phyloP scores from a whole-genome alignment of 2,797 vertebrate genomes.

The Podarcis lilfordi region DNA sequence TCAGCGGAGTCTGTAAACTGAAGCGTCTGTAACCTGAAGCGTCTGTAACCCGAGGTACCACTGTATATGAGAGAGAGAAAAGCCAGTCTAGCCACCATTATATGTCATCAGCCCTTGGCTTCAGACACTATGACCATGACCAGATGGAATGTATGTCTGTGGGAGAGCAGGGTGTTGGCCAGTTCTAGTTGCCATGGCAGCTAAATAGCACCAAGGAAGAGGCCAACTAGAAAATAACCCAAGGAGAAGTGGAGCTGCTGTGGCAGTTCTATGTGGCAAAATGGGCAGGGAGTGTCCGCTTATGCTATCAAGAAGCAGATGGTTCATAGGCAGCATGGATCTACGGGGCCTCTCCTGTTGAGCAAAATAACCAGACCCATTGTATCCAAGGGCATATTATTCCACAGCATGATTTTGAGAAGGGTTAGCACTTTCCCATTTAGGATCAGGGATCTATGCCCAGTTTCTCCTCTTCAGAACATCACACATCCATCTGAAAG shows the following conservation, averaged over 20 bases:
- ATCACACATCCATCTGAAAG: too few relatives aligned
- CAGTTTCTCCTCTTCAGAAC: too few relatives aligned
- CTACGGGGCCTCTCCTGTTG: background rate
- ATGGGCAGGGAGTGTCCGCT: background rate
- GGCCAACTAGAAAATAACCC: background rate
- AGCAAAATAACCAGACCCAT: background rate
- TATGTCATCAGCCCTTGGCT: background rate
- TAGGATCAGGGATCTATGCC: background rate
- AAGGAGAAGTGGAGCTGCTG: background rate
- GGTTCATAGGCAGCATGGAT: background rate
- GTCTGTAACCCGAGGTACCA: too few relatives aligned
- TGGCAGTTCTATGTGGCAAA: background rate
- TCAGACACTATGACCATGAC: background rate
- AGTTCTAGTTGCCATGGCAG: background rate
- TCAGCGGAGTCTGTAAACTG: too few relatives aligned
- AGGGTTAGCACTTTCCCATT: background rate
- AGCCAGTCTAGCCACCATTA: background rate
- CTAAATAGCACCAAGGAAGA: background rate
- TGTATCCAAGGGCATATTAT: background rate
- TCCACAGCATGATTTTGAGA: too few relatives aligned
- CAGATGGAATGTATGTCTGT: background rate
- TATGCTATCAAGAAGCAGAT: background rate
- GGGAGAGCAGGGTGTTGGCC: background rate
- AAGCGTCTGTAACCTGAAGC: too few relatives aligned
- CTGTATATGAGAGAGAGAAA: too few relatives aligned